phyloP scores from a whole-genome alignment of 2,888 invertebrate species.

The Acanthosoma haemorrhoidale region DNA sequence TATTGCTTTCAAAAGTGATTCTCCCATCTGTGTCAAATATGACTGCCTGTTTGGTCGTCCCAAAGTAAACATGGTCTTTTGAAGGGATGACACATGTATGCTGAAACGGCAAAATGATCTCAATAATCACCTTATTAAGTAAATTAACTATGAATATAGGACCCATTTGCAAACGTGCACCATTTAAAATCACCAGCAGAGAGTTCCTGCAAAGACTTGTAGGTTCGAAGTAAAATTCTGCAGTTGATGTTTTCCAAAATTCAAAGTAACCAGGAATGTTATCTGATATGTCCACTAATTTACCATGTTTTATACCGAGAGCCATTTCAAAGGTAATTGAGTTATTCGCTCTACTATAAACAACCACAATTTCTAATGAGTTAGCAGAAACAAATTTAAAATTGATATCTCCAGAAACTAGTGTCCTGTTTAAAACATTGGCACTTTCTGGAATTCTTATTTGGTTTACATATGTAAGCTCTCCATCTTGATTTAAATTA shows the following conservation, averaged over 20 bases:
- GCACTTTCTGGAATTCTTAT: background rate
- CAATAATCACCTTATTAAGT: background rate
- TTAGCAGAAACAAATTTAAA: background rate
- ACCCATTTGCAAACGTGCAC: background rate
- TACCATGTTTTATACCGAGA: background rate
- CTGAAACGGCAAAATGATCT: background rate
- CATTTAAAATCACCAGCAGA: background rate
- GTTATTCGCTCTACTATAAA: background rate
- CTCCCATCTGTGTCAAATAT: background rate
- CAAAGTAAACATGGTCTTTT: conserved; percentile 1
- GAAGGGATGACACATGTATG: background rate
- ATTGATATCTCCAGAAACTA: background rate
- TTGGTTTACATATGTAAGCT: background rate
- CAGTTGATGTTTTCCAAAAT: background rate
- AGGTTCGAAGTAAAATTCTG: background rate
- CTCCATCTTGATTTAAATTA: background rate
- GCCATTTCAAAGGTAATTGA: background rate
- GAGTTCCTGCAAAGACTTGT: background rate
- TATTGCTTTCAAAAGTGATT: background rate
- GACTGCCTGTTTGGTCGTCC: background rate
- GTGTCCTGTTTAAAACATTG: background rate
- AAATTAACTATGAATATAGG: background rate
- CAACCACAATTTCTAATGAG: background rate
- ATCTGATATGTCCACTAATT: background rate
- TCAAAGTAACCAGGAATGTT: background rate